Conservation (phyloP, 2,797 vertebrate species). For the Scarus forsteni region DNA sequence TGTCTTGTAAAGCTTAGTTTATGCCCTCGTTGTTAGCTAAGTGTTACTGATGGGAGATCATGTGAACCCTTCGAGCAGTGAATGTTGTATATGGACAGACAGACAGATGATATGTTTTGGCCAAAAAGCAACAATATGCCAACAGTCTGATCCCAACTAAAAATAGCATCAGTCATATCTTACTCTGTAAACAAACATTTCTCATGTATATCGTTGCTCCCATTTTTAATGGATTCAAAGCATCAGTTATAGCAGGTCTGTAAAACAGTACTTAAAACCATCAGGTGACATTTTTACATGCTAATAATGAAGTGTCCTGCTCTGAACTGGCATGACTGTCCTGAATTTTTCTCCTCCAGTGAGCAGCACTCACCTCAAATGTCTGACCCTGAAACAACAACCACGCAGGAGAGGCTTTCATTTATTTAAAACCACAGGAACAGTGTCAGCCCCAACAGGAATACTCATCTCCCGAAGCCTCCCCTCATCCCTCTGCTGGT, state of each 20-base stretch:
- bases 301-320: neutral
- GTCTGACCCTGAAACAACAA: constrained; percentile 12
- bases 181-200: too few relatives aligned
- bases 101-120: too few relatives aligned
- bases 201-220: neutral
- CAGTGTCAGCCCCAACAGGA: constrained; percentile 39
- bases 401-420: neutral
- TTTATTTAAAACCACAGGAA: constrained; percentile 31
- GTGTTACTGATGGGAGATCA: too few relatives aligned
- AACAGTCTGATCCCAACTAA: neutral
- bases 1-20: too few relatives aligned
- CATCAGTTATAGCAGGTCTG: neutral
- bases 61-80: too few relatives aligned
- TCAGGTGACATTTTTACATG: neutral
- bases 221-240: too few relatives aligned
- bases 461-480: constrained; percentile 19
- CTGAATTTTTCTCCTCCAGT: constrained; percentile 11
- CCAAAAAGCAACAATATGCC: too few relatives aligned
- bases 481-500: constrained; percentile 5
- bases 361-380: constrained; percentile 1
- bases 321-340: neutral
- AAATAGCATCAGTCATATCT: neutral
- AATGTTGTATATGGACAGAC: neutral
- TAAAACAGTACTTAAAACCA: neutral
- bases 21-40: too few relatives aligned